Conservation (phyloP, 2,797 vertebrate genomes). For the Acridotheres tristis region DNA sequence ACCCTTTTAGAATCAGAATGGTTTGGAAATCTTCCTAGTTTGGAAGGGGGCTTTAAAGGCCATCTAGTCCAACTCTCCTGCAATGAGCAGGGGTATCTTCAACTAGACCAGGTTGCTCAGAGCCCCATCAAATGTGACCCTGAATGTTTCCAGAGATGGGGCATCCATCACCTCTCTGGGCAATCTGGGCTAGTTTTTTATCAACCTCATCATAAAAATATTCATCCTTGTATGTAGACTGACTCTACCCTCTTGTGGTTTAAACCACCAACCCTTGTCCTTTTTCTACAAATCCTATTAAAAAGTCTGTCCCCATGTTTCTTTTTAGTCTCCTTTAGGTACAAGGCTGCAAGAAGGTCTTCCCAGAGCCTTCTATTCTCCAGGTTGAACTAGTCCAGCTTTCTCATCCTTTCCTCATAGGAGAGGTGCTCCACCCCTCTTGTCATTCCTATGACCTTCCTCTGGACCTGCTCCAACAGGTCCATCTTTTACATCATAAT, state of each 20-base stretch:
- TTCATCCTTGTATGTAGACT: not conserved
- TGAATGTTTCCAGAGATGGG: not conserved
- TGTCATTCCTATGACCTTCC: not conserved
- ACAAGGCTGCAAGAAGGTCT: not conserved
- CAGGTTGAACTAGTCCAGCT: not conserved
- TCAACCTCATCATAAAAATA: not conserved
- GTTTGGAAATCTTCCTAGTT: not conserved
- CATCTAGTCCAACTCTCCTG: not conserved
- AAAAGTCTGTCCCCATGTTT: not conserved
- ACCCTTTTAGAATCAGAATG: not conserved
- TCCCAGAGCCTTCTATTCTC: not conserved
- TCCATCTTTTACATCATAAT: not conserved
- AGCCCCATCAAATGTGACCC: not conserved
- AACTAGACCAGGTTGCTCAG: not conserved
- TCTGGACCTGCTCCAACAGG: not conserved
- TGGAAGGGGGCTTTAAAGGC: not conserved
- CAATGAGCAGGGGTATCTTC: not conserved
- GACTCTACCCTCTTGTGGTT: not conserved
- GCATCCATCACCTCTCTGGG: not conserved
- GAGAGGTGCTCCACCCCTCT: not conserved
- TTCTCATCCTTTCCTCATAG: not conserved
- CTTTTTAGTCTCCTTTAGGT: not conserved
- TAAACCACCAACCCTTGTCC: not conserved
- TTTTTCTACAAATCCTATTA: not conserved
- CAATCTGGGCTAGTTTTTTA: not conserved